phyloP scores from a whole-genome alignment of 2,797 vertebrate species.

The Falco rusticolus region DNA sequence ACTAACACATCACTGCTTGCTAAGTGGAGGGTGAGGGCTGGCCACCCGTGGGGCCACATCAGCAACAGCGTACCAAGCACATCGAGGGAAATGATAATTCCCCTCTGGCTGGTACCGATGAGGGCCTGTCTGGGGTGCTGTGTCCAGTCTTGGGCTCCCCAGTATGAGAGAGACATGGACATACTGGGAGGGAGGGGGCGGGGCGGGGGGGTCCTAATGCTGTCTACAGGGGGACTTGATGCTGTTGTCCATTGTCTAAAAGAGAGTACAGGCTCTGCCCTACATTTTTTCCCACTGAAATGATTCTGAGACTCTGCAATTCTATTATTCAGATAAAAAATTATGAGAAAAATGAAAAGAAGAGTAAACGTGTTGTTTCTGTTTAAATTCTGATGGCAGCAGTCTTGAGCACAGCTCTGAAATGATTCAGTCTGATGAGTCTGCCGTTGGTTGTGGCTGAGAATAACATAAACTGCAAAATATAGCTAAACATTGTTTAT shows the following conservation, averaged over 20 bases:
- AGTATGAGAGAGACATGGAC: neutral
- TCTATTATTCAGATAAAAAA: neutral
- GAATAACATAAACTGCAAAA: conserved; percentile 25
- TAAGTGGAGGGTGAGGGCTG: neutral
- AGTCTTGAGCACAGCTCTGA: neutral
- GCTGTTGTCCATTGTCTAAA: neutral
- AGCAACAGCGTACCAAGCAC: neutral
- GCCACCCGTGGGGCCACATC: neutral
- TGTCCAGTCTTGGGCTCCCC: neutral
- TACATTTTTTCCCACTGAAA: neutral
- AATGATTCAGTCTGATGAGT: neutral
- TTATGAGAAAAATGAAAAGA: neutral
- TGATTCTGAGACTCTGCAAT: neutral
- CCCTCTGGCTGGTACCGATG: neutral
- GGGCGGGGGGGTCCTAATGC: neutral
- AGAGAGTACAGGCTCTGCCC: neutral
- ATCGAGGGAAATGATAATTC: neutral
- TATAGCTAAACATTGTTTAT: neutral
- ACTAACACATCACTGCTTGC: neutral
- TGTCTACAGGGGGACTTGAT: accelerated
- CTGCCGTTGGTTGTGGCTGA: neutral
- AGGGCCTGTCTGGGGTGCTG: neutral
- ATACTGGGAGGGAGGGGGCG: too few species aligned
- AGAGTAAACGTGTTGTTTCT: neutral
- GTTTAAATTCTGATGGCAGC: neutral